Percentiles rank a stretch among this genome's conserved stretches.
These are phyloP conservation scores for Chymomyza costata DNA, from an alignment of 1,140 invertebrate genomes.

Conservation along the genomic window DNA sequence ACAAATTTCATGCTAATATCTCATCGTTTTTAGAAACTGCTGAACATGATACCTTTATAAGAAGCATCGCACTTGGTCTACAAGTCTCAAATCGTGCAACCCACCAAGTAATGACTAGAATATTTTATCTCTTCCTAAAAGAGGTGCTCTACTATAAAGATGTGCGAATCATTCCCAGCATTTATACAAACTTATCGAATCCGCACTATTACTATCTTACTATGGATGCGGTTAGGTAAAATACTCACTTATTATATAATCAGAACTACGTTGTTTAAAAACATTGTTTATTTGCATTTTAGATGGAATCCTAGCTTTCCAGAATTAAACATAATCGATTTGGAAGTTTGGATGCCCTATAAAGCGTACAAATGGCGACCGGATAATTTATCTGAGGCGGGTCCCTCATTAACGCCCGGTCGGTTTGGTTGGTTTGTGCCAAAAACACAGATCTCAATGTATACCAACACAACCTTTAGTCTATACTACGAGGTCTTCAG, in stretches of 20 bases:
- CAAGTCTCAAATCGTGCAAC: slow-evolving; percentile 78
- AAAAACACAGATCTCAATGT: slow-evolving; percentile 53
- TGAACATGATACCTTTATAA: no score
- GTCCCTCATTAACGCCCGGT: slow-evolving; percentile 78
- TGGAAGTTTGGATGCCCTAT: slow-evolving; percentile 83
- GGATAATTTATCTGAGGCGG: slow-evolving; percentile 59
- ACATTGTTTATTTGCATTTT: background rate
- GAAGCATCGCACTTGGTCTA: no score
- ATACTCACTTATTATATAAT: background rate
- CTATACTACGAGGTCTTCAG: slow-evolving; percentile 52
- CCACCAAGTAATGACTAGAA: slow-evolving; percentile 79
- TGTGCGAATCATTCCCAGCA: slow-evolving; percentile 76
- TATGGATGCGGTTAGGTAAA: slow-evolving; percentile 37
- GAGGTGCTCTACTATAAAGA: slow-evolving; percentile 81
- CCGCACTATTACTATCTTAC: slow-evolving; percentile 9
- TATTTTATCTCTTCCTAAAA: slow-evolving; percentile 81
- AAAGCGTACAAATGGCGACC: slow-evolving; percentile 76
- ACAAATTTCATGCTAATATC: no score
- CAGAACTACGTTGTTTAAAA: background rate
- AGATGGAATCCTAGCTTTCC: slow-evolving; percentile 5
- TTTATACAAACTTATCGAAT: slow-evolving; percentile 24
- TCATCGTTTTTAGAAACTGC: no score
- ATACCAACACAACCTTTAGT: background rate
- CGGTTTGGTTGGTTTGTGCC: slow-evolving; percentile 86
- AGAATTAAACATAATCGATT: slow-evolving; percentile 78